Evolutionary conservation across 2,888 invertebrate species (phyloP).

Genomic region (Leucoma salicis): DNA sequence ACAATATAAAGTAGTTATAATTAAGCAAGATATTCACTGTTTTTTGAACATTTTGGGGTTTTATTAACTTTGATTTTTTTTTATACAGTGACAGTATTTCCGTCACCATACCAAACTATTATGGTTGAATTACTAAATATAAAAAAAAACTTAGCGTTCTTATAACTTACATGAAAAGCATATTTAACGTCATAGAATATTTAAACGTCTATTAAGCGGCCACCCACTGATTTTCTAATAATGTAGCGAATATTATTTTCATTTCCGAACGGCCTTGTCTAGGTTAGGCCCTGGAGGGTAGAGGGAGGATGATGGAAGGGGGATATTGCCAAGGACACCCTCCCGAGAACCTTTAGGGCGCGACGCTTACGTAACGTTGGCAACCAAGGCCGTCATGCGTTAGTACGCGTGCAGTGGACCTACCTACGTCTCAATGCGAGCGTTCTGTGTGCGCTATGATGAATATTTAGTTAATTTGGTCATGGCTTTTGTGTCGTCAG

Average conservation of each 20-base stretch:
- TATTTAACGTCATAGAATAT: conserved; percentile 19
- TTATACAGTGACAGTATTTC: too few relatives aligned
- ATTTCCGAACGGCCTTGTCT: conserved; percentile 50
- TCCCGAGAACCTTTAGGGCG: conserved; percentile 58
- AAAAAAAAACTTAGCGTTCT: too few relatives aligned
- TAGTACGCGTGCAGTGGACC: conserved; percentile 41
- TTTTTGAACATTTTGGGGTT: too few relatives aligned
- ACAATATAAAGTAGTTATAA: too few relatives aligned
- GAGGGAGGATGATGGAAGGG: conserved; percentile 15
- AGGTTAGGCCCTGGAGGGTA: conserved; percentile 39
- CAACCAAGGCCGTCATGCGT: conserved; percentile 52
- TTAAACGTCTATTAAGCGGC: conserved; percentile 28
- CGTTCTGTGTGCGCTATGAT: conserved; percentile 4
- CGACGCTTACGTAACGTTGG: conserved; percentile 62
- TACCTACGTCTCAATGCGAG: conserved; percentile 3
- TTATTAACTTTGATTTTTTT: too few relatives aligned
- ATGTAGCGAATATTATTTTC: conserved; percentile 45
- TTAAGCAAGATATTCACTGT: too few relatives aligned
- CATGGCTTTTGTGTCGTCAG: conserved; percentile 1
- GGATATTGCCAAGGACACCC: conserved; percentile 48
- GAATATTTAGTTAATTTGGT: conserved; percentile 13
- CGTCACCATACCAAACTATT: too few relatives aligned
- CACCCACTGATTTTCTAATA: conserved; percentile 40
- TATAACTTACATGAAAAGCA: not conserved
- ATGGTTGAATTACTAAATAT: too few relatives aligned